Conservation (phyloP, 2,113 vertebrate species). For the Nannobrachium achirus region DNA sequence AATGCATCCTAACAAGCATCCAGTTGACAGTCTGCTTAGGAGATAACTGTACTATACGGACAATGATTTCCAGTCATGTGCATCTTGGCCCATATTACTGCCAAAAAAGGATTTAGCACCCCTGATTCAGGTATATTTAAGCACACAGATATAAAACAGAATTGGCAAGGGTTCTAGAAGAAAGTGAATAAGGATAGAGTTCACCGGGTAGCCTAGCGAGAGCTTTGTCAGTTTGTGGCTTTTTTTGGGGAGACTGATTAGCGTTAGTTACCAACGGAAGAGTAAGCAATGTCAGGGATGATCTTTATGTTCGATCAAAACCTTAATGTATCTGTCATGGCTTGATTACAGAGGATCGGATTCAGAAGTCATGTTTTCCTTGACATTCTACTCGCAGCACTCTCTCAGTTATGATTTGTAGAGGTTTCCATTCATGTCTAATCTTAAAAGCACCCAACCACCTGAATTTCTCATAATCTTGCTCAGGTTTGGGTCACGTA, state of each 20-base stretch:
- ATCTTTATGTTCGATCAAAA: too few relatives aligned
- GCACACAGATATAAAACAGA: too few relatives aligned
- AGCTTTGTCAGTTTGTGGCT: not conserved
- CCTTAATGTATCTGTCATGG: too few relatives aligned
- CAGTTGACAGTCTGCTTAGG: not conserved
- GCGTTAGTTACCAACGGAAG: not conserved
- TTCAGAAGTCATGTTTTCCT: too few relatives aligned
- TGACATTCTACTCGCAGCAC: too few relatives aligned
- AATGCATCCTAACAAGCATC: not conserved
- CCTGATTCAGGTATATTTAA: too few relatives aligned
- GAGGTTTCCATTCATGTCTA: not conserved
- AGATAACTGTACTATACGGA: not conserved
- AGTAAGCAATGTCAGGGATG: too few relatives aligned
- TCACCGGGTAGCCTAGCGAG: not conserved
- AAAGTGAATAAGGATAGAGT: not conserved
- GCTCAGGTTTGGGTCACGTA: slow-evolving; percentile 6
- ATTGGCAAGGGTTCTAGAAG: not conserved
- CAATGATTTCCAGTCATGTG: not conserved
- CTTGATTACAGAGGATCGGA: too few relatives aligned
- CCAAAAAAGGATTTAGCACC: too few relatives aligned
- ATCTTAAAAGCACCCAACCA: not conserved
- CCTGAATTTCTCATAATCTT: slow-evolving; percentile 1
- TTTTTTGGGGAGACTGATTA: not conserved
- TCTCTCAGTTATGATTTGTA: not conserved
- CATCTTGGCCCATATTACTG: not conserved